Conservation (phyloP, 2,888 invertebrate species). For the Dorcus hopei region DNA sequence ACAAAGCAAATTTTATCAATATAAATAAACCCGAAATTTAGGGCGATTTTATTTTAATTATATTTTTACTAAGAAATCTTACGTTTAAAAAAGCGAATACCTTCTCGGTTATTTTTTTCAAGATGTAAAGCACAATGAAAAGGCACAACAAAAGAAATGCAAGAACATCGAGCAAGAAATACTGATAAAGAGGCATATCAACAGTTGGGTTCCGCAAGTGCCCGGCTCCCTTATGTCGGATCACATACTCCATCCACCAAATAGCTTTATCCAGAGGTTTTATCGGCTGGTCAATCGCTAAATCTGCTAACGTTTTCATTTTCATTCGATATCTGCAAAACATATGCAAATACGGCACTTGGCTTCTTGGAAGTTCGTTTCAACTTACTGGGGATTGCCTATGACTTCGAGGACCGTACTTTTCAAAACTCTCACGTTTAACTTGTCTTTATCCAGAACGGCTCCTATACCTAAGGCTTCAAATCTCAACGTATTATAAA, state of each 20-base stretch:
- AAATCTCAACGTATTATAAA: conserved; percentile 6
- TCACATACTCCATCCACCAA: conserved; percentile 27
- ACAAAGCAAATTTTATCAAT: too few relatives aligned
- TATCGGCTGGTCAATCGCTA: conserved; percentile 23
- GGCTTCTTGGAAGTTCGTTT: conserved; percentile 3
- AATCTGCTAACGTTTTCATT: conserved; percentile 17
- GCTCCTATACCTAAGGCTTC: conserved; percentile 2
- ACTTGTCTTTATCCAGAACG: conserved; percentile 20
- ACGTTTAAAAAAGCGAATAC: too few relatives aligned
- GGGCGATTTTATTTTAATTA: too few relatives aligned
- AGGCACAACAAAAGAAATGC: background rate
- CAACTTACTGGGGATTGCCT: conserved; percentile 31
- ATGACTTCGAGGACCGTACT: conserved; percentile 30
- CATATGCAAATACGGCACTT: conserved; percentile 8
- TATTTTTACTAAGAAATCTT: too few relatives aligned
- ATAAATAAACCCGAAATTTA: too few relatives aligned
- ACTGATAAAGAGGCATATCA: conserved; percentile 24
- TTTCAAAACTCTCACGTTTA: conserved; percentile 29
- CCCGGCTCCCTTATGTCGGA: conserved; percentile 24
- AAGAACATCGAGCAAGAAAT: conserved; percentile 20
- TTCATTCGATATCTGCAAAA: conserved; percentile 20
- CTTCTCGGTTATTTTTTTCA: too few relatives aligned
- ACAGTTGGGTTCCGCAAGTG: conserved; percentile 25
- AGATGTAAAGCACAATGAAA: background rate
- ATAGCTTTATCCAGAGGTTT: conserved; percentile 22